Base-by-base conservation (phyloP, 2,888 invertebrate genomes). In the Drosophila rellima region DNA sequence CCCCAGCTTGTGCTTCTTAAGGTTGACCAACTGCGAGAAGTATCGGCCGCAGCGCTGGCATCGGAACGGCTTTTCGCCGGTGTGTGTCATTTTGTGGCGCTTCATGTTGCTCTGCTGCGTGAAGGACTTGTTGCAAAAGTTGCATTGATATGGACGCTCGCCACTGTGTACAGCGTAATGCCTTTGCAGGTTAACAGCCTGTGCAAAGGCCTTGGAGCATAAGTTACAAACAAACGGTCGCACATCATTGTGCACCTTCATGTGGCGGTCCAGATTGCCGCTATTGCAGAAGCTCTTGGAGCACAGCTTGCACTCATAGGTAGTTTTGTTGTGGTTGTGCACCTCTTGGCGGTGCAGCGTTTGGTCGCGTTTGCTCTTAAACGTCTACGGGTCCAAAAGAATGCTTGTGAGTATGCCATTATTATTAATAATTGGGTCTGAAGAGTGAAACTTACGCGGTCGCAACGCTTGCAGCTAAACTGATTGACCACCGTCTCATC, bases 231-330 rank as follows among this genome's bases (percentile, higher is more conserved):
- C 84, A 60, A 92, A 91, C 1, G 92, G 92, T 0, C 91, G 83
- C n/a, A 92, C 89, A 81, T 92, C 91, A 54, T 91, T 91, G 62
- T 92, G 92, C n/a, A 92, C 92, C 70, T 92, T 92, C 90, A 92
- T 91, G 59, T 92, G 92, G 10, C 92, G 91, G 40, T 92, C 92
- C 61, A 92, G 77, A 57, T 92, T 92, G 29, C 92, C 92, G 69
- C 91, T 91, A 69, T 92, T 92, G 67, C 92, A 92, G 64, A 92
- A 92, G 20, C 89, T 91, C 68, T 92, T 92, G 50, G 90, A 82
- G 66, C 92, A 92, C 73, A 92, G 70, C 78, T 91, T 91, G 70
- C 92, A 92, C 54, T 90, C 88, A 48, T 91, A 92, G 57, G 92
- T 91, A 55, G 91, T 91, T 64, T 92, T 91, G 50, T 90, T 90